Conservation (phyloP, 2,113 vertebrate species). For the Craseonycteris thonglongyai region DNA sequence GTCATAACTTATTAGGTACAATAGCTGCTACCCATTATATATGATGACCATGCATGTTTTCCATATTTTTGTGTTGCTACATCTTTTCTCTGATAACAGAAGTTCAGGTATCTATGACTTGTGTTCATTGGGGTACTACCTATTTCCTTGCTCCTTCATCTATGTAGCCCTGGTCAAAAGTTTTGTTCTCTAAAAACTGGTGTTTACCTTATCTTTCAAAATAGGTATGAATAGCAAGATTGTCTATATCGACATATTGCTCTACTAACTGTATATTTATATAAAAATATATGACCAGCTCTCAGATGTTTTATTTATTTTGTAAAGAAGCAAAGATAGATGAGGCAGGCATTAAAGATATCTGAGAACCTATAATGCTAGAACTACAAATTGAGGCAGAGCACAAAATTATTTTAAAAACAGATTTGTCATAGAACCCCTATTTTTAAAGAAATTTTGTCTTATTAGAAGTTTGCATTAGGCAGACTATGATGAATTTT, state of each 20-base stretch:
- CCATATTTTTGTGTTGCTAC: neutral
- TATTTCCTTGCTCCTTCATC: neutral
- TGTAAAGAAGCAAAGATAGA: neutral
- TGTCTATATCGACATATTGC: neutral
- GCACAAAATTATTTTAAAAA: neutral
- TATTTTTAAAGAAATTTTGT: neutral
- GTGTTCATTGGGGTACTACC: neutral
- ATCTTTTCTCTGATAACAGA: neutral
- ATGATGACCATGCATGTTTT: neutral
- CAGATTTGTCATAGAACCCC: neutral
- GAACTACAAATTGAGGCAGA: neutral
- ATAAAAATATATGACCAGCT: neutral
- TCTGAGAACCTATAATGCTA: neutral
- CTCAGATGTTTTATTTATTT: neutral
- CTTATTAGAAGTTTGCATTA: neutral
- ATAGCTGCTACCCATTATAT: neutral
- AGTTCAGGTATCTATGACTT: neutral
- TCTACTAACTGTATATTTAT: neutral
- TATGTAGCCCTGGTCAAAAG: neutral
- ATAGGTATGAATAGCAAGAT: neutral
- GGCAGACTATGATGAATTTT: neutral
- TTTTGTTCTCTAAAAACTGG: neutral
- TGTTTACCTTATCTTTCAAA: neutral
- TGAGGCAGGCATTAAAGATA: neutral
- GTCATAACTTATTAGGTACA: neutral